Percentiles rank a stretch among this genome's conserved stretches.
These are phyloP conservation scores for Cylas formicarius DNA, from an alignment of 1,140 invertebrate genomes.

Conservation along the genomic window DNA sequence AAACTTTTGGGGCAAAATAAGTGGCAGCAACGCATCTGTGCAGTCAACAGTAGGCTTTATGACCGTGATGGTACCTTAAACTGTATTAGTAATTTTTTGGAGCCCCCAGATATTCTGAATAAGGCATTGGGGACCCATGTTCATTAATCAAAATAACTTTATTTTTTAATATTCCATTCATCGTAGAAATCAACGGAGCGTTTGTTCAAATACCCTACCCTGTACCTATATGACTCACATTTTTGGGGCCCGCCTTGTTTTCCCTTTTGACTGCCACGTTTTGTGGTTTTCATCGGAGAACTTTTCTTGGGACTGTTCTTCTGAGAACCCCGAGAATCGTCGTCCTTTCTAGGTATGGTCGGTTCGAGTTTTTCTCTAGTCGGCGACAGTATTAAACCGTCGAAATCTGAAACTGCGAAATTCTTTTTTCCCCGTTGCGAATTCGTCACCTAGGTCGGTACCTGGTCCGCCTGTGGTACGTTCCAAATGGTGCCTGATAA, in stretches of 20 bases:
- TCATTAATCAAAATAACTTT: too few relatives aligned
- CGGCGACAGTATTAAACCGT: constrained; percentile 52
- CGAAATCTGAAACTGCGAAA: constrained; percentile 31
- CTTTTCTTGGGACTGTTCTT: constrained; percentile 62
- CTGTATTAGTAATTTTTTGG: too few relatives aligned
- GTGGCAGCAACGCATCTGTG: too few relatives aligned
- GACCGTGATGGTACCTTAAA: too few relatives aligned
- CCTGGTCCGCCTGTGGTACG: constrained; percentile 59
- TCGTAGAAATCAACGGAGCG: not conserved
- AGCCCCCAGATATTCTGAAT: too few relatives aligned
- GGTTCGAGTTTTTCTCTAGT: constrained; percentile 65
- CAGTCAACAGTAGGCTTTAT: too few relatives aligned
- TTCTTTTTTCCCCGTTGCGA: constrained; percentile 7
- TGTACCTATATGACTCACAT: not conserved
- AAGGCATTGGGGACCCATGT: too few relatives aligned
- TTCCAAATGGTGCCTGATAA: constrained; percentile 64
- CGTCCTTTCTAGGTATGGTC: constrained; percentile 56
- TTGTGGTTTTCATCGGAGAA: constrained; percentile 38
- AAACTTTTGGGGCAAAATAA: too few relatives aligned
- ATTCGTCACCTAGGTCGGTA: constrained; percentile 13
- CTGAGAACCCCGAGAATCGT: constrained; percentile 50
- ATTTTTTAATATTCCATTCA: too few relatives aligned
- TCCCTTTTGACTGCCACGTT: constrained; percentile 30
- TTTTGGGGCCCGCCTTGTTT: constrained; percentile 21
- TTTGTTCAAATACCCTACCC: not conserved